phyloP scores from a whole-genome alignment of 2,113 vertebrate species.

The Sceloporus tristichus region DNA sequence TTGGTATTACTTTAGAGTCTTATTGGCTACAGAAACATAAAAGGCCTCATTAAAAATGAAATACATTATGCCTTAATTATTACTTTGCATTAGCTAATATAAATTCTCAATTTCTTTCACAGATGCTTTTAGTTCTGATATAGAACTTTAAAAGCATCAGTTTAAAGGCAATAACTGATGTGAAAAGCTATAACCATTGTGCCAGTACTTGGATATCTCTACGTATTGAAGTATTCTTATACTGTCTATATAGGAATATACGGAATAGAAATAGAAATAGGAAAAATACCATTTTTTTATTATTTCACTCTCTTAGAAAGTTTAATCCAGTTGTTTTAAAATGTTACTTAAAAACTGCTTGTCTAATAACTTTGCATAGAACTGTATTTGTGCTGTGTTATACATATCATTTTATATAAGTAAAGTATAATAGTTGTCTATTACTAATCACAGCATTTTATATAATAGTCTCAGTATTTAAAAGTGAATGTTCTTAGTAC shows the following conservation, averaged over 20 bases:
- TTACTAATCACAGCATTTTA: background rate
- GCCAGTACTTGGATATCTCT: background rate
- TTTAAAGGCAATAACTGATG: background rate
- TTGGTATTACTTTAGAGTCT: background rate
- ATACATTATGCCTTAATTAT: background rate
- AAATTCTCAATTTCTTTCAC: background rate
- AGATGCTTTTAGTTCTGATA: background rate
- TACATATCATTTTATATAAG: background rate
- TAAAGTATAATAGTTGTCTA: background rate
- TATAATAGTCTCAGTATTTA: background rate
- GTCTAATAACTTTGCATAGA: background rate
- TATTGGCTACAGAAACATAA: fast-evolving
- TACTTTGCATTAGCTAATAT: background rate
- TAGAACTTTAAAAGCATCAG: background rate
- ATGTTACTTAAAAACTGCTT: background rate
- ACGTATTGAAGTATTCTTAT: background rate
- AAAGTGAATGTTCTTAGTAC: background rate
- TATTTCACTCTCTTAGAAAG: background rate
- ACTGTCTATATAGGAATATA: no score
- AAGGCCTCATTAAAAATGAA: background rate
- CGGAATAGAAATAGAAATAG: no score
- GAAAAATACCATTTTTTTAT: background rate
- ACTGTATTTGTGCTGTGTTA: background rate
- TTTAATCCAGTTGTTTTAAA: background rate
- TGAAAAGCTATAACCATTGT: background rate